phyloP scores from a whole-genome alignment of 2,888 invertebrate species.

The Heterodera filipjevi region DNA sequence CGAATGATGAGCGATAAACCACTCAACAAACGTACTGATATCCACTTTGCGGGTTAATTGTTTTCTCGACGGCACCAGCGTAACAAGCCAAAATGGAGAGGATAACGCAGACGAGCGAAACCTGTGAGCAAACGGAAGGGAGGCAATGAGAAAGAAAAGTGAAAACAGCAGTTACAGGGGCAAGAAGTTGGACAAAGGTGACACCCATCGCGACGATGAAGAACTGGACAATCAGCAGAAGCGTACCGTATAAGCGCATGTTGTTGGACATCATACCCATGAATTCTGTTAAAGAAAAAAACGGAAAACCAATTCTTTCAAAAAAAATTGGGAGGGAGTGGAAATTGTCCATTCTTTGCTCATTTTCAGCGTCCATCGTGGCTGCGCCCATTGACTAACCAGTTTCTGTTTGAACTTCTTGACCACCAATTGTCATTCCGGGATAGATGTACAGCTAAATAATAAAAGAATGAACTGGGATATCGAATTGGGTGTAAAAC shows the following conservation, averaged over 20 bases:
- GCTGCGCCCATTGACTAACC: slow-evolving; percentile 29
- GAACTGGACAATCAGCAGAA: slow-evolving; percentile 85
- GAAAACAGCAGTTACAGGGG: slow-evolving; percentile 71
- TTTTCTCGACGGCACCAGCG: slow-evolving; percentile 81
- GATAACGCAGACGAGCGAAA: slow-evolving; percentile 78
- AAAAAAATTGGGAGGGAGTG: not conserved
- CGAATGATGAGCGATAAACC: not conserved
- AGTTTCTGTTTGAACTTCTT: slow-evolving; percentile 59
- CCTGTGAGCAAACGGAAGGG: not conserved
- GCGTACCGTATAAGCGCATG: slow-evolving; percentile 92
- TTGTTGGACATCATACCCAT: slow-evolving; percentile 84
- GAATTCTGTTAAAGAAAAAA: slow-evolving; percentile 5
- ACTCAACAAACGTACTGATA: slow-evolving; percentile 69
- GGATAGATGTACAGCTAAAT: slow-evolving; percentile 61
- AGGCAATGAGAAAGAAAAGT: not conserved
- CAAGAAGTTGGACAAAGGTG: slow-evolving; percentile 97
- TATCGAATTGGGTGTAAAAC: not conserved
- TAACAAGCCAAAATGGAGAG: slow-evolving; percentile 93
- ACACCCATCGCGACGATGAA: slow-evolving; percentile 86
- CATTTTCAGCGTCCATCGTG: too few relatives aligned
- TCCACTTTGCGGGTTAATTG: slow-evolving; percentile 73
- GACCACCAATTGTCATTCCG: slow-evolving; percentile 59
- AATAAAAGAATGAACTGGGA: not conserved
- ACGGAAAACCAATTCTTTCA: not conserved
- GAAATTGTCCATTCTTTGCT: not conserved